Percentiles rank a stretch among this genome's conserved stretches.
These are phyloP conservation scores for Larimichthys polyactis DNA, from an alignment of 2,113 vertebrate genomes.

Conservation along the genomic window DNA sequence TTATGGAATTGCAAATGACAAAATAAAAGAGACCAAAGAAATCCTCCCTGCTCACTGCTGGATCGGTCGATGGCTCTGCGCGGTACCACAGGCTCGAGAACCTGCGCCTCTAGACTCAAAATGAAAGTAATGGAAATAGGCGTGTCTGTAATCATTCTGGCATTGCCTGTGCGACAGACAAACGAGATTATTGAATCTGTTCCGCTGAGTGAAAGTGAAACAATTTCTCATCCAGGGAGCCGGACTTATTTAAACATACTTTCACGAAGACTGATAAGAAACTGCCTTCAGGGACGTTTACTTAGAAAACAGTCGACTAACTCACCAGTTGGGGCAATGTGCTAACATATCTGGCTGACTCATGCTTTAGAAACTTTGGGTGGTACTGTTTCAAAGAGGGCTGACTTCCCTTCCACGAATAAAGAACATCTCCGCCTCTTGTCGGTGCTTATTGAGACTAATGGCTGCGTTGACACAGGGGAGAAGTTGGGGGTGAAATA, in stretches of 20 bases:
- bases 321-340: background rate
- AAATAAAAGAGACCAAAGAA: conserved; percentile 37
- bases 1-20: conserved; percentile 63
- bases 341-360: conserved; percentile 49
- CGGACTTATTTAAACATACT: conserved; percentile 34
- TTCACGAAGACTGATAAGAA: background rate
- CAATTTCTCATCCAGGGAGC: conserved; percentile 10
- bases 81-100: conserved; percentile 17
- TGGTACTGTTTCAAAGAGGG: conserved; percentile 17
- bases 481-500: conserved; percentile 64
- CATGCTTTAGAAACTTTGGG: conserved; percentile 43
- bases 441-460: conserved; percentile 76
- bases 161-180: background rate
- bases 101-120: conserved; percentile 33
- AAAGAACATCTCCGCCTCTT: conserved; percentile 54
- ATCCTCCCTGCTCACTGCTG: conserved; percentile 20
- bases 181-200: conserved; percentile 10
- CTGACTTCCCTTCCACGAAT: conserved; percentile 39
- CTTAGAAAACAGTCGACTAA: conserved; percentile 13
- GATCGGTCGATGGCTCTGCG: conserved; percentile 28
- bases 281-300: conserved; percentile 9
- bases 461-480: conserved; percentile 61
- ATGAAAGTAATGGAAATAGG: conserved; percentile 29
- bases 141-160: conserved; percentile 8
- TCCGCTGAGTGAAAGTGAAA: conserved; percentile 12